These are phyloP conservation scores for Hafferia zeledoni DNA, from an alignment of 2,797 vertebrate species.

Conservation along the genomic window DNA sequence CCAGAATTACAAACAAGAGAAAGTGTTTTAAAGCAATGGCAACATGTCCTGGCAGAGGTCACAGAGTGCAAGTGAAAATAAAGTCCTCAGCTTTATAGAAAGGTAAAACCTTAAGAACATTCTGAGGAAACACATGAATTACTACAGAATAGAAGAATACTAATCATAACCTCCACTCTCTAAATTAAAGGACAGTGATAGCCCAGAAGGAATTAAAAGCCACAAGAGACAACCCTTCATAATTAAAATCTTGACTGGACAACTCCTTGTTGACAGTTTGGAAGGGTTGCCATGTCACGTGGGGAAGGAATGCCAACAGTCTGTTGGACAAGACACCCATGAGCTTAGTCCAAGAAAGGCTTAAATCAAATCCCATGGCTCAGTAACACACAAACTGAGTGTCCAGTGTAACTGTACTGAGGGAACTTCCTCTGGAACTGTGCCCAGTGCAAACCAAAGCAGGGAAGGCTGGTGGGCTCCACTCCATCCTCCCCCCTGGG, in stretches of 20 bases:
- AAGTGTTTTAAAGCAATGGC: not conserved
- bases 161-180: not conserved
- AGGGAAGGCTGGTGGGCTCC: not conserved
- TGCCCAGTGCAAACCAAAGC: rapidly evolving
- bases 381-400: not conserved
- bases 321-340: not conserved
- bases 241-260: not conserved
- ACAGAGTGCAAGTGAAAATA: not conserved
- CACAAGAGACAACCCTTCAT: not conserved
- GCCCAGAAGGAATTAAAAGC: not conserved
- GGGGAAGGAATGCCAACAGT: not conserved
- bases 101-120: not conserved
- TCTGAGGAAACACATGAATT: not conserved
- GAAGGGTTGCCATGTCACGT: not conserved
- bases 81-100: not conserved
- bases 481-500: not conserved
- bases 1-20: not conserved
- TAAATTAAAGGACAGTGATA: not conserved
- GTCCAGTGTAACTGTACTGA: rapidly evolving
- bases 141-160: not conserved
- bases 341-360: not conserved
- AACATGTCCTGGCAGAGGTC: not conserved
- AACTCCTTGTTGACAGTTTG: not conserved
- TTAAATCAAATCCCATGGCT: not conserved
- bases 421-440: not conserved